Percentiles rank a stretch among this genome's conserved stretches.
These are phyloP conservation scores for Onychostoma macrolepis DNA, from an alignment of 2,113 vertebrate genomes.

Conservation along the genomic window DNA sequence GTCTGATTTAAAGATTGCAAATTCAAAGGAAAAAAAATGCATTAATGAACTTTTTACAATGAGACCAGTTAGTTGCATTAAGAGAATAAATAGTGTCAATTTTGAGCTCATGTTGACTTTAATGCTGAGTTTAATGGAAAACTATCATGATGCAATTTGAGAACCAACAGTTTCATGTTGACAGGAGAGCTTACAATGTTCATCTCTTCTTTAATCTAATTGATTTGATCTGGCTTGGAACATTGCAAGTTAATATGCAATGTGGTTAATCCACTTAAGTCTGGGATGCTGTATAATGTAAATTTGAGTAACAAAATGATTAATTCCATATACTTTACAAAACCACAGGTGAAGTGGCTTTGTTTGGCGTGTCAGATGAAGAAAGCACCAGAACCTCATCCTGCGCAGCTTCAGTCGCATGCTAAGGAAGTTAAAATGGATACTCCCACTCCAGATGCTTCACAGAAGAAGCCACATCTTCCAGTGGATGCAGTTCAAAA, in stretches of 20 bases:
- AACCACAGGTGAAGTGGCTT: conserved; percentile 76
- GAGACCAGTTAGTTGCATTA: not conserved
- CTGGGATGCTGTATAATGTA: not conserved
- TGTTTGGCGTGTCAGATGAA: conserved; percentile 88
- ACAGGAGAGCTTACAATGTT: not conserved
- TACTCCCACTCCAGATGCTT: not conserved
- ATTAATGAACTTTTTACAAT: not conserved
- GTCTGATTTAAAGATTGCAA: not conserved
- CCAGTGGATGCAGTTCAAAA: not conserved
- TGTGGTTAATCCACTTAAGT: not conserved
- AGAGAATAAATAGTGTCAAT: not conserved
- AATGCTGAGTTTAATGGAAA: not conserved
- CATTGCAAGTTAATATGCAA: not conserved
- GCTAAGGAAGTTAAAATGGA: conserved; percentile 18
- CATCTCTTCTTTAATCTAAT: not conserved
- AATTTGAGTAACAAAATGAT: not conserved
- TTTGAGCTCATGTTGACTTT: not conserved
- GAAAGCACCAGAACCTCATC: conserved; percentile 71
- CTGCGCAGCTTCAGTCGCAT: conserved; percentile 61
- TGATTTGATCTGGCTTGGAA: not conserved
- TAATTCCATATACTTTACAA: not conserved
- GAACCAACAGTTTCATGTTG: not conserved
- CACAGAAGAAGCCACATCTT: conserved; percentile 20
- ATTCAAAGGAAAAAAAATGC: not conserved
- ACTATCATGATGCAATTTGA: not conserved